Evolutionary conservation across 2,797 vertebrate species (phyloP), one percentile per base, ranked within the genome.

Genomic region (Champsocephalus esox): DNA sequence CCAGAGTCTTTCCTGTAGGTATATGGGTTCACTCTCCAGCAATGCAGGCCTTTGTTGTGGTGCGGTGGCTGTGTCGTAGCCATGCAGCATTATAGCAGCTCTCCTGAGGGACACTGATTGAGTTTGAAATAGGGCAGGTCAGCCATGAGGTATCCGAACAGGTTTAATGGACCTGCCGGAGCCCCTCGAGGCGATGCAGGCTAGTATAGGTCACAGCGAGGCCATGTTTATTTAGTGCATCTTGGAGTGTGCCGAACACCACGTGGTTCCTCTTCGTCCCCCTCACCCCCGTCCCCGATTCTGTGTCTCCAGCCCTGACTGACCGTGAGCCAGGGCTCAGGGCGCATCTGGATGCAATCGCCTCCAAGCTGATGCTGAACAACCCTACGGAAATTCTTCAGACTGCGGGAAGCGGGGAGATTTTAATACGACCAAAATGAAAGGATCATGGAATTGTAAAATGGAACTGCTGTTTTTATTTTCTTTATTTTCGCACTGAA

Each of bases 51-150:
- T 64, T 89, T 84, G 70, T 82, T 90, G 84, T 88, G 59, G 65
- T 69, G 66, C 45, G 11, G 65, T 61, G 66, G 77, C 66, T 56
- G 44, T 44, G 71, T 73, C 80, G 46, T 56, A 66, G 78, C 41
- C 32, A n/a, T 41, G 16, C 71, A 68, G 80, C 69, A 69, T 66
- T 77, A 62, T 63, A 79, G 70, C 72, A 54, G 63, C 70, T 83
- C 82, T 88, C 87, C 85, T 84, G 50, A 55, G 77, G 88, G 88
- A 94, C 46, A 21, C 60, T 93, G 92, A 93, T 92, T 93, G 92
- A 93, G 89, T 92, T 91, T 95, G 92, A 95, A 93, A 92, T 64
- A 81, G 81, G 75, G 90, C 90, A 93, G 89, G 89, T 90, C 88
- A 88, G 84, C 80, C 86, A 66, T 19, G 70, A 82, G 88, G 85